These are phyloP conservation scores for Plebejus melissa DNA, from an alignment of 2,888 invertebrate species.

Conservation along the genomic window DNA sequence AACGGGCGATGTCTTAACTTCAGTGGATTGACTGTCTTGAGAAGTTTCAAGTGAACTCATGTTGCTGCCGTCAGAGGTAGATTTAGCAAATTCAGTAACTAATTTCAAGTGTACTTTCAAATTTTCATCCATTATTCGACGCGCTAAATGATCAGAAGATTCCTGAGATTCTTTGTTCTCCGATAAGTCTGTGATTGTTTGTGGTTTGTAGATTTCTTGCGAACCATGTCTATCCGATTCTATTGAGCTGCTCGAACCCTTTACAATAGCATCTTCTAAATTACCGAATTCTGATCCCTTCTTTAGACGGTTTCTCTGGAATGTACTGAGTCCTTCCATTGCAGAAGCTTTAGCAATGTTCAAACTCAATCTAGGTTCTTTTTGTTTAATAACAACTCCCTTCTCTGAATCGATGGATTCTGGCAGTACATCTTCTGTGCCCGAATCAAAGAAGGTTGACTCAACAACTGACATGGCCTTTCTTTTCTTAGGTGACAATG, in stretches of 20 bases:
- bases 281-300: constrained; percentile 88
- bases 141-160: constrained; percentile 68
- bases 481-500: constrained; percentile 80
- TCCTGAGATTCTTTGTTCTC: constrained; percentile 59
- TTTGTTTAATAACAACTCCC: constrained; percentile 63
- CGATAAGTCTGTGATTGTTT: constrained; percentile 45
- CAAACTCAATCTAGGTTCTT: constrained; percentile 78
- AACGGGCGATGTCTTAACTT: constrained; percentile 48
- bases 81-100: constrained; percentile 71
- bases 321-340: constrained; percentile 83
- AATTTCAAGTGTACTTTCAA: constrained; percentile 71
- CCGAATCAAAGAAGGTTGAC: constrained; percentile 66
- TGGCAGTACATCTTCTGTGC: constrained; percentile 60
- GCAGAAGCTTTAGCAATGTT: constrained; percentile 74
- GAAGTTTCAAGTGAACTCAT: constrained; percentile 64
- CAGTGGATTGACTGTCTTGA: constrained; percentile 52
- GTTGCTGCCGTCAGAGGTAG: constrained; percentile 69
- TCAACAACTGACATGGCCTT: constrained; percentile 81
- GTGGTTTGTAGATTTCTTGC: constrained; percentile 45
- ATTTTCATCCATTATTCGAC: constrained; percentile 71
- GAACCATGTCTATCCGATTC: constrained; percentile 63
- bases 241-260: constrained; percentile 69
- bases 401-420: constrained; percentile 68
- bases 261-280: constrained; percentile 86
- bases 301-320: constrained; percentile 83